Conservation (phyloP, 2,797 vertebrate genomes). For the Brachymystax lenok region DNA sequence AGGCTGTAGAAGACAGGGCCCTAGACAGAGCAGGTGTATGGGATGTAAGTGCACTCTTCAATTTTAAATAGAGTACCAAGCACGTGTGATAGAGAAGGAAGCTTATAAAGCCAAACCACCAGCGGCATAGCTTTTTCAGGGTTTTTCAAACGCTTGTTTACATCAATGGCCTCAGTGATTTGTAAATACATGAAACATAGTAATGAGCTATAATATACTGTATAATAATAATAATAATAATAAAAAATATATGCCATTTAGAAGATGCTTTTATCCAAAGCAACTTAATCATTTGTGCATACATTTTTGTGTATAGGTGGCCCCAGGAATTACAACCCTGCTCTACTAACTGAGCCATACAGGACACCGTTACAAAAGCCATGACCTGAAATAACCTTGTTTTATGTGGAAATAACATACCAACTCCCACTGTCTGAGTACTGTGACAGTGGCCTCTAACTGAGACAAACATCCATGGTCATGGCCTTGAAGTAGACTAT, state of each 20-base stretch:
- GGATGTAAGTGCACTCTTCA: slow-evolving; percentile 13
- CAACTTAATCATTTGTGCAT: too few relatives aligned
- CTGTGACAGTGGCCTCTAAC: neutral
- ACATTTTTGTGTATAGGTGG: too few relatives aligned
- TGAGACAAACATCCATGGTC: neutral
- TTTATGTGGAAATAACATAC: neutral
- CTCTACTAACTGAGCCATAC: too few relatives aligned
- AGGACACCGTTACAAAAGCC: neutral
- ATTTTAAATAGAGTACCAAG: slow-evolving; percentile 8
- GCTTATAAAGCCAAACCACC: too few relatives aligned
- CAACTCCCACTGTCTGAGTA: neutral
- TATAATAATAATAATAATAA: too few relatives aligned
- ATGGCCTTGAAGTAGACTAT: neutral
- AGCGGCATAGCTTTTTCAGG: too few relatives aligned
- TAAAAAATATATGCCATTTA: too few relatives aligned
- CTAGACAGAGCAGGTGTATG: slow-evolving; percentile 38
- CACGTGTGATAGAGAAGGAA: neutral
- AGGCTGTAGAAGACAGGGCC: slow-evolving; percentile 18
- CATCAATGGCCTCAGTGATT: neutral
- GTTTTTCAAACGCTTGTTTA: too few relatives aligned
- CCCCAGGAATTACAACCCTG: too few relatives aligned
- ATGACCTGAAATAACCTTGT: neutral
- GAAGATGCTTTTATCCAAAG: too few relatives aligned
- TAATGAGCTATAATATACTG: neutral
- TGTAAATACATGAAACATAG: neutral